Evolutionary conservation across 2,888 invertebrate genomes (phyloP), one percentile per base, ranked within the genome.

Genomic region (Allolobophora icterica): DNA sequence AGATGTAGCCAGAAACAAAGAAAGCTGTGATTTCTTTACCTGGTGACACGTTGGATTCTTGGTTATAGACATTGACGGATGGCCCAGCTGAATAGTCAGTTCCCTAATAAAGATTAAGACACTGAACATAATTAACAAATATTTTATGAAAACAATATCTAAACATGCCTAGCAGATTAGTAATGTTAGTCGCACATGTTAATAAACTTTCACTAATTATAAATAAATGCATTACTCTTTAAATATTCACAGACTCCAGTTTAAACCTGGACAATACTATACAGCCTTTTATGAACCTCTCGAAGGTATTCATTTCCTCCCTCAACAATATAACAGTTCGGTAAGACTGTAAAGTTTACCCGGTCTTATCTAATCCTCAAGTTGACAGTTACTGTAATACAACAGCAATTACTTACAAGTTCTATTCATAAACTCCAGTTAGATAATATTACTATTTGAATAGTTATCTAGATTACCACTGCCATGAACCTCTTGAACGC

Each of bases 11-110:
- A 3, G 52, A 24, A 1, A 52, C 24, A 6, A 24, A 52, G 24
- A 52, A 52, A 52, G 24, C 11, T 21, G 4, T 1, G 2, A 52
- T 52, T 52, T 24, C 87, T 24, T 35, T 87, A 87, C 87, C 87
- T 35, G 34, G 87, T 87, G 87, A 34, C 21, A 87, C 87, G 15
- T 34, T 87, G 13, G 87, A 87, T 35, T 87, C 87, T 87, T 87
- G 87, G 38, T 38, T 87, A 38, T 87, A 87, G 24, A 35, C 21
- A 35, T 38, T 87, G 87, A 87, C n/a, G 38, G 34, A 35, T 15
- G 87, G n/a, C 8, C 87, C 87, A 15, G 87, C 87, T 24, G 87
- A 87, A 87, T 87, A 87, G 87, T 87, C 87, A 0, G 35, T 87
- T 38, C 87, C 38, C 87, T 87, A 87, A 34, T 24, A 8, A 35